A percentile compares a stretch with the other conserved stretches of the same genome.
phyloP scores from a whole-genome alignment of 2,797 vertebrate species.

The Molothrus aeneus region DNA sequence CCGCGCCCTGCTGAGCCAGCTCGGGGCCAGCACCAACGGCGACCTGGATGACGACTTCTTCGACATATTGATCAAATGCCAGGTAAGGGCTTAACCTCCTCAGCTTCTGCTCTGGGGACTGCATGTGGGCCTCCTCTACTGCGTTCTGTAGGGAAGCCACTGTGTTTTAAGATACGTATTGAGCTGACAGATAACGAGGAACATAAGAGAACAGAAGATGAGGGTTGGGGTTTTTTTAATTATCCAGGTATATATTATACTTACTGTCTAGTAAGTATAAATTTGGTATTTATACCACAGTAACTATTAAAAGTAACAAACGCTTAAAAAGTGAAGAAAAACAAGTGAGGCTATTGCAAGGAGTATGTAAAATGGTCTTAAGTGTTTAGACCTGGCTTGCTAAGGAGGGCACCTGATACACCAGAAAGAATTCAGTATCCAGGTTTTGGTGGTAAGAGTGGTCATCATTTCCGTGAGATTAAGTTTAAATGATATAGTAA shows the following conservation, averaged over 20 bases:
- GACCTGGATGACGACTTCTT: slow-evolving; percentile 95
- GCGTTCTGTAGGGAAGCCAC: background rate
- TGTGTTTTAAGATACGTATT: background rate
- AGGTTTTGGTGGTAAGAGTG: background rate
- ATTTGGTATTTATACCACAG: background rate
- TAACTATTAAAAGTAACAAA: background rate
- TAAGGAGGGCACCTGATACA: background rate
- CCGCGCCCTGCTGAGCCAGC: slow-evolving; percentile 81
- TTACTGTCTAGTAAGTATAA: background rate
- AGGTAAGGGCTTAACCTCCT: slow-evolving; percentile 74
- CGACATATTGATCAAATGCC: slow-evolving; percentile 92
- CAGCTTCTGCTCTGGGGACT: background rate
- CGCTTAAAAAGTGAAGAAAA: background rate
- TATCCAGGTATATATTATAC: too few species aligned
- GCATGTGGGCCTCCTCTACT: background rate
- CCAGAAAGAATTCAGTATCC: background rate
- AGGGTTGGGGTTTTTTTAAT: background rate
- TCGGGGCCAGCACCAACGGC: slow-evolving; percentile 80
- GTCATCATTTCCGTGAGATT: background rate
- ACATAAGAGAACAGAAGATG: background rate
- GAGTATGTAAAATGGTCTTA: background rate
- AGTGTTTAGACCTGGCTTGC: background rate
- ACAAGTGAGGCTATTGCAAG: background rate
- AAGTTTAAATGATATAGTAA: background rate
- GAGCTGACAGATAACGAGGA: background rate